Evolutionary conservation across 2,797 vertebrate species (phyloP).

Genomic region (Microtus obscurus): DNA sequence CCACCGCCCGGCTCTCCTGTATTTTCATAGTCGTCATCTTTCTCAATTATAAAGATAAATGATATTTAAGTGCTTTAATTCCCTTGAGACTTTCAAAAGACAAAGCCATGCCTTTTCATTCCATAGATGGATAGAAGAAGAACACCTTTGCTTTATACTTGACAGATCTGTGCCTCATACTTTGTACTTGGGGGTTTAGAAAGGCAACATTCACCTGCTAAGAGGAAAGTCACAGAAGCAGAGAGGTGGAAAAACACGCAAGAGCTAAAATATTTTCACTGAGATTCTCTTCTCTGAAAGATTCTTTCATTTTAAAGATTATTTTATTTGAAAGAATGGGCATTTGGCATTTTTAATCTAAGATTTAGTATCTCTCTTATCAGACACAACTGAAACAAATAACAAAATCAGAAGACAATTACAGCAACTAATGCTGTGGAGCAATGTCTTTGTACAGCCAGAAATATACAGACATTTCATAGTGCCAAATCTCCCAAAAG

Average conservation of each 20-base stretch:
- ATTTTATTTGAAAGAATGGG: constrained; percentile 41
- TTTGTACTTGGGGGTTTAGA: background rate
- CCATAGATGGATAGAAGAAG: background rate
- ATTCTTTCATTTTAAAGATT: background rate
- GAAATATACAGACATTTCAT: no score
- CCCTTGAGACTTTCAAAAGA: background rate
- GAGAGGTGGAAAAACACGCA: background rate
- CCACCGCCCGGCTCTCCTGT: no score
- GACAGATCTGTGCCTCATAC: background rate
- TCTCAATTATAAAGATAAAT: constrained; percentile 30
- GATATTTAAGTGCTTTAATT: background rate
- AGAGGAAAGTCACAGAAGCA: background rate
- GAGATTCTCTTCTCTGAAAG: constrained; percentile 24
- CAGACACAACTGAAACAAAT: constrained; percentile 39
- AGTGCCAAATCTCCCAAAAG: background rate
- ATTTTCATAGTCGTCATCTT: background rate
- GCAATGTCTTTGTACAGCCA: background rate
- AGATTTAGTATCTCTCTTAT: background rate
- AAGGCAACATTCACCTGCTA: background rate
- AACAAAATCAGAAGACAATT: constrained; percentile 49
- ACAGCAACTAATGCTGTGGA: background rate
- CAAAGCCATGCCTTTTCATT: background rate
- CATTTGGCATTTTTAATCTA: constrained; percentile 33
- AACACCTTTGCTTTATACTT: background rate
- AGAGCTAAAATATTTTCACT: constrained; percentile 12